Evolutionary conservation across 2,113 vertebrate genomes (phyloP).

Genomic region (Thomomys bottae): DNA sequence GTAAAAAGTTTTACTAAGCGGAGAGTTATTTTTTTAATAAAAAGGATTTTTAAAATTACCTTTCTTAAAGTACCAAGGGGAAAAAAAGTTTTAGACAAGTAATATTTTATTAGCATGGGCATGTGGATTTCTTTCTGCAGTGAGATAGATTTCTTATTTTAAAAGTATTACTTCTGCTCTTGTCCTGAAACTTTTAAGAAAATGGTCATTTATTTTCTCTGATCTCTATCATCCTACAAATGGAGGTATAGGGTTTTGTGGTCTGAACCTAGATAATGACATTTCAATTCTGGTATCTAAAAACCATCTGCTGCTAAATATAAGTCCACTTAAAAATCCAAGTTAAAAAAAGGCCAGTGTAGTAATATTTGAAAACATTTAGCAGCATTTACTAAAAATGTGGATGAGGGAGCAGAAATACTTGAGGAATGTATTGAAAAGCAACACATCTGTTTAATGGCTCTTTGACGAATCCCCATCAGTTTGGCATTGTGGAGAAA

Average conservation of each 20-base stretch:
- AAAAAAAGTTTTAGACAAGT: background rate
- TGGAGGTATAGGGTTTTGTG: conserved; percentile 72
- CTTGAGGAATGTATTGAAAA: conserved; percentile 80
- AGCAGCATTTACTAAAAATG: conserved; percentile 82
- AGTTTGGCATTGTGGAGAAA: conserved; percentile 80
- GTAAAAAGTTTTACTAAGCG: conserved; percentile 40
- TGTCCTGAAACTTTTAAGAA: conserved; percentile 4
- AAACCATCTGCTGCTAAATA: conserved; percentile 83
- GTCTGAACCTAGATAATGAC: conserved; percentile 80
- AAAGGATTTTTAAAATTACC: conserved; percentile 31
- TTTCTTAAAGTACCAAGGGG: conserved; percentile 28
- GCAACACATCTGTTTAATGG: conserved; percentile 81
- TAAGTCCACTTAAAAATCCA: conserved; percentile 83
- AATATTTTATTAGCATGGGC: conserved; percentile 56
- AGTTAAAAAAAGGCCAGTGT: conserved; percentile 83
- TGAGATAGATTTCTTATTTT: conserved; percentile 39
- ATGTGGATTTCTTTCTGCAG: conserved; percentile 41
- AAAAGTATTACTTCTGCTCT: conserved; percentile 56
- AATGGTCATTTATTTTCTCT: conserved; percentile 60
- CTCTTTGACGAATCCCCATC: conserved; percentile 79
- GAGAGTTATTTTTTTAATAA: background rate
- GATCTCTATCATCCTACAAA: conserved; percentile 56
- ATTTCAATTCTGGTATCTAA: conserved; percentile 80
- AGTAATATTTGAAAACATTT: conserved; percentile 84
- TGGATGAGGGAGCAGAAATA: conserved; percentile 80